Evolutionary conservation across 1,140 invertebrate species (phyloP).

Genomic region (Achatina immaculata): DNA sequence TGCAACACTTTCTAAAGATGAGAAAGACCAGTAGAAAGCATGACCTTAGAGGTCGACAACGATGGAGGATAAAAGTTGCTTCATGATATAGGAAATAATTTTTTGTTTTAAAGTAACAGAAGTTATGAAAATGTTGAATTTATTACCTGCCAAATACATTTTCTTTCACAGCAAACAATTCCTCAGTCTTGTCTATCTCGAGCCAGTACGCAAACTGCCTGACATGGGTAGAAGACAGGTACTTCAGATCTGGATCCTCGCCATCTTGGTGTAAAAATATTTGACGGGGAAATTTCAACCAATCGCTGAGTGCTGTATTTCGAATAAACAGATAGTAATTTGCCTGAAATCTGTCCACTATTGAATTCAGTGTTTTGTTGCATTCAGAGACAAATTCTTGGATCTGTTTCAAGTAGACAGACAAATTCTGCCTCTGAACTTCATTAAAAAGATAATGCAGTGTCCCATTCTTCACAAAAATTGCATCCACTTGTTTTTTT

Average conservation of each 20-base stretch:
- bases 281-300: conserved; percentile 57
- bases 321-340: conserved; percentile 51
- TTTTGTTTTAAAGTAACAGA: too few species aligned
- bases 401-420: conserved; percentile 48
- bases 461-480: conserved; percentile 51
- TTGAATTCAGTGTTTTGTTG: conserved; percentile 52
- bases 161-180: conserved; percentile 48
- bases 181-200: conserved; percentile 58
- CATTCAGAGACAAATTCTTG: conserved; percentile 51
- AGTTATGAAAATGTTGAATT: too few species aligned
- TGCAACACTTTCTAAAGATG: too few species aligned
- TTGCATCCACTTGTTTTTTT: conserved; percentile 38
- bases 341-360: conserved; percentile 47
- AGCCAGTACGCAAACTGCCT: conserved; percentile 60
- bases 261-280: conserved; percentile 54
- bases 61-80: too few species aligned
- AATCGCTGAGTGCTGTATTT: conserved; percentile 50
- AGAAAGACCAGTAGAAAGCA: too few species aligned
- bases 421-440: conserved; percentile 49
- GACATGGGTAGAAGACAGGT: conserved; percentile 47
- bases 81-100: too few species aligned
- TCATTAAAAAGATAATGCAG: conserved; percentile 40
- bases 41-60: too few species aligned
- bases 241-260: conserved; percentile 37
- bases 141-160: conserved; percentile 53